phyloP scores from a whole-genome alignment of 1,140 invertebrate species.

The Solenopsis fugax region DNA sequence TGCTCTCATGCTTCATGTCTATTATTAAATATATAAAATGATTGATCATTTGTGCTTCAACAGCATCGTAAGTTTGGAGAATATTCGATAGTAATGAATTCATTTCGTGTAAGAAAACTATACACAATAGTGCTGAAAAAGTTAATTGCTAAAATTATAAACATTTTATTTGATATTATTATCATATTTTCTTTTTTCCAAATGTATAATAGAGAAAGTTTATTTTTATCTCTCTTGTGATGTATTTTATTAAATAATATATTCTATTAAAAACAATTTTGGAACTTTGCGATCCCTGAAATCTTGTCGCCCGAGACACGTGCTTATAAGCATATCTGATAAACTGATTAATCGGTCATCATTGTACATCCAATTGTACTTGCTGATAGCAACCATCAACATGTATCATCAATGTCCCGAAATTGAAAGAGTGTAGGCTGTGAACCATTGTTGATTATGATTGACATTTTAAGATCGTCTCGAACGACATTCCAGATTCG shows the following conservation, averaged over 20 bases:
- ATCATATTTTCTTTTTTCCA: neutral
- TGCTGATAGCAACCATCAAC: neutral
- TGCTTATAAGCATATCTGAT: neutral
- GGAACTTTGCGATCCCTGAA: neutral
- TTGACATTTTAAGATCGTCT: slow-evolving; percentile 71
- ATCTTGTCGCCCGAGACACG: neutral
- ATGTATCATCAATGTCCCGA: slow-evolving; percentile 18
- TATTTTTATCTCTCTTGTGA: neutral
- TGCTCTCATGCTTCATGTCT: neutral
- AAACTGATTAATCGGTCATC: neutral
- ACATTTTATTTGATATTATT: neutral
- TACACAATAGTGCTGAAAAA: neutral
- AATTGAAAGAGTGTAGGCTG: slow-evolving; percentile 53
- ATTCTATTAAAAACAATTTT: neutral
- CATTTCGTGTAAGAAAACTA: neutral
- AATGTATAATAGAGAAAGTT: neutral
- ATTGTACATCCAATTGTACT: slow-evolving; percentile 28
- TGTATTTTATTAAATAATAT: neutral
- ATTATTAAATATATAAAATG: neutral
- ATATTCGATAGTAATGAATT: neutral
- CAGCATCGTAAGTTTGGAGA: neutral
- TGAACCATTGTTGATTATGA: slow-evolving; percentile 67
- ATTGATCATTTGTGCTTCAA: neutral
- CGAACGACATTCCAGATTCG: slow-evolving; percentile 78
- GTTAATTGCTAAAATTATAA: neutral